These are phyloP conservation scores for Petromus typicus DNA, from an alignment of 2,113 vertebrate genomes.

Conservation along the genomic window DNA sequence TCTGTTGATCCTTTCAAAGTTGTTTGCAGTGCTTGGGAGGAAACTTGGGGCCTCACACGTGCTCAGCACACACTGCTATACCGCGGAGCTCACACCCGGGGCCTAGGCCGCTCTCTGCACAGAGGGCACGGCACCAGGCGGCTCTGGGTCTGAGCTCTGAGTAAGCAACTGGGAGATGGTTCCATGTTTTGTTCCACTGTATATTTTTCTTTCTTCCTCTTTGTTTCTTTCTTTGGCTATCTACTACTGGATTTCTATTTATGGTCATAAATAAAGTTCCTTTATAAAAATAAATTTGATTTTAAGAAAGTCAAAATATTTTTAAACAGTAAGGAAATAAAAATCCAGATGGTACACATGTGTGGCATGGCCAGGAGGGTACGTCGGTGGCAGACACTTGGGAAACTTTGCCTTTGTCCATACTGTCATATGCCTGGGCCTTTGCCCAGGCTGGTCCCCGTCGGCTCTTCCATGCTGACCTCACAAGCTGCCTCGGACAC, in stretches of 20 bases:
- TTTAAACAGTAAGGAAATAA: not conserved
- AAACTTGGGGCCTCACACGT: not conserved
- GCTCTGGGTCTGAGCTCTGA: not conserved
- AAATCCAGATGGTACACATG: not conserved
- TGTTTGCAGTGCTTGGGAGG: not conserved
- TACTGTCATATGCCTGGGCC: not conserved
- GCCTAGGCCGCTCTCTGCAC: not conserved
- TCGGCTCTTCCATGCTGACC: not conserved
- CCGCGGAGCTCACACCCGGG: not conserved
- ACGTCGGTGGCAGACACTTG: not conserved
- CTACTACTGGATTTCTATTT: slow-evolving; percentile 29
- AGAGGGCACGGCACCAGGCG: not conserved
- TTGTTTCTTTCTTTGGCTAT: not conserved
- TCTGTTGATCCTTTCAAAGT: not conserved
- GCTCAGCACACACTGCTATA: not conserved
- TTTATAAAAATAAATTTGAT: slow-evolving; percentile 58
- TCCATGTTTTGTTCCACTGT: not conserved
- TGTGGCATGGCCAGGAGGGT: not conserved
- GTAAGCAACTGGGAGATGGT: not conserved
- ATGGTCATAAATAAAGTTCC: slow-evolving; percentile 9
- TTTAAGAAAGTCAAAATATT: not conserved
- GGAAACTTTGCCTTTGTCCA: not conserved
- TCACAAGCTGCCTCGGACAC: not conserved
- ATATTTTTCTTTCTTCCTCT: not conserved
- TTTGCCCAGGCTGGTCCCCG: not conserved